Evolutionary conservation across 2,113 vertebrate species (phyloP).

Genomic region (Eupsittula cactorum): DNA sequence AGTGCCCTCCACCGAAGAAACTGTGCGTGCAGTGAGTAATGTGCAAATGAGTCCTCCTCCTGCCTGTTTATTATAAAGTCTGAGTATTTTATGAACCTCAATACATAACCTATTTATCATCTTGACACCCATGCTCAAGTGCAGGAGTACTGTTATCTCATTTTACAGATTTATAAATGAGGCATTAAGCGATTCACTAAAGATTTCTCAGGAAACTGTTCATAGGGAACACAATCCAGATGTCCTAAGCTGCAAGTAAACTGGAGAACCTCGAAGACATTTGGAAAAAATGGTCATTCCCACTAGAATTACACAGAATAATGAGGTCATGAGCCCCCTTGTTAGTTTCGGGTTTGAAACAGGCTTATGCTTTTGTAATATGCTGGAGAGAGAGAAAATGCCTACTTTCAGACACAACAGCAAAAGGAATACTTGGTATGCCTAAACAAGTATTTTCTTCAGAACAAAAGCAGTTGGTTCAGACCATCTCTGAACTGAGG

Average conservation of each 20-base stretch:
- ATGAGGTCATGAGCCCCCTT: background rate
- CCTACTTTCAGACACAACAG: slow-evolving; percentile 9
- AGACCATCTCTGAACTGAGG: background rate
- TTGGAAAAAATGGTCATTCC: background rate
- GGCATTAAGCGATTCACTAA: background rate
- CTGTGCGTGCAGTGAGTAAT: background rate
- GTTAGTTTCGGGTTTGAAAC: background rate
- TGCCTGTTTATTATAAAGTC: background rate
- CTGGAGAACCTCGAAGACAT: background rate
- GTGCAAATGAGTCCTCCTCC: background rate
- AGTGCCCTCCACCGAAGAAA: background rate
- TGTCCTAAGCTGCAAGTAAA: background rate
- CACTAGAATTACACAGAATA: background rate
- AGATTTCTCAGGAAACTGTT: background rate
- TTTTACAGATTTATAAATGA: background rate
- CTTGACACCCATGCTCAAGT: background rate
- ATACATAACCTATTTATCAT: background rate
- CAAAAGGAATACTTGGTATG: background rate
- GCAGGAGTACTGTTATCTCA: background rate
- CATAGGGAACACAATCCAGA: background rate
- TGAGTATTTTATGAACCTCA: background rate
- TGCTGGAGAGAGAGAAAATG: slow-evolving; percentile 12
- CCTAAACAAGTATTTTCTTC: slow-evolving; percentile 30
- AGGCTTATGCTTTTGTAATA: background rate
- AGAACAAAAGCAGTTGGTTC: background rate